Evolutionary conservation across 92 coral and sea anemone genomes (phyloP).

Genomic region (Heteractis magnifica): DNA sequence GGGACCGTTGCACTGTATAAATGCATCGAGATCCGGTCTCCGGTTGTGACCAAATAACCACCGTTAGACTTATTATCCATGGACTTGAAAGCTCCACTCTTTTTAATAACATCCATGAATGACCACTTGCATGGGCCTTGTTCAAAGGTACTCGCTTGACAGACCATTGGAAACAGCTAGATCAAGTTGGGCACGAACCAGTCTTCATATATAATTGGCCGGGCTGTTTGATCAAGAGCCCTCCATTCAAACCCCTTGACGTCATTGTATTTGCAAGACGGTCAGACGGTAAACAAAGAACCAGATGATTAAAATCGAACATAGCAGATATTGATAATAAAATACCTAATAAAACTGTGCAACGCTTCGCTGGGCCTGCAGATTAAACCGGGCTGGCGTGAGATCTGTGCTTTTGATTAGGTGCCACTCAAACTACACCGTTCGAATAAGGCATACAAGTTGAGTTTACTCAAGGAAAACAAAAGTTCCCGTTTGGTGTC

Average conservation of each 20-base stretch:
- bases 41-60: slow-evolving; percentile 30
- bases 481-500: slow-evolving; percentile 26
- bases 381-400: slow-evolving; percentile 37
- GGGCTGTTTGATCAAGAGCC: slow-evolving; percentile 29
- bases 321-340: slow-evolving; percentile 35
- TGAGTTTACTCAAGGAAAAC: slow-evolving; percentile 21
- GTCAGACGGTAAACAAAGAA: slow-evolving; percentile 44
- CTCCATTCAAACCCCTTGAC: slow-evolving; percentile 24
- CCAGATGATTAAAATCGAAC: slow-evolving; percentile 47
- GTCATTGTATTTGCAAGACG: slow-evolving; percentile 24
- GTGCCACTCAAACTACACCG: slow-evolving; percentile 30
- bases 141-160: neutral
- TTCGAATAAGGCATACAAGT: slow-evolving; percentile 8
- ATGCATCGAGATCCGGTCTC: slow-evolving; percentile 10
- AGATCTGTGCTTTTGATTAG: slow-evolving; percentile 27
- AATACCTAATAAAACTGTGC: slow-evolving; percentile 38
- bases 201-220: slow-evolving; percentile 30
- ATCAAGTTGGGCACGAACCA: slow-evolving; percentile 3
- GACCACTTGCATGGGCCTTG: slow-evolving; percentile 7
- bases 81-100: neutral
- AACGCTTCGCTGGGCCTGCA: slow-evolving; percentile 35
- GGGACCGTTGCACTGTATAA: slow-evolving; percentile 15
- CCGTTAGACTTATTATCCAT: slow-evolving; percentile 22
- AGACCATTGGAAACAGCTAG: slow-evolving; percentile 10
- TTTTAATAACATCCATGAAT: slow-evolving; percentile 23